phyloP scores from a whole-genome alignment of 2,888 invertebrate species.

The Brenthis ino region DNA sequence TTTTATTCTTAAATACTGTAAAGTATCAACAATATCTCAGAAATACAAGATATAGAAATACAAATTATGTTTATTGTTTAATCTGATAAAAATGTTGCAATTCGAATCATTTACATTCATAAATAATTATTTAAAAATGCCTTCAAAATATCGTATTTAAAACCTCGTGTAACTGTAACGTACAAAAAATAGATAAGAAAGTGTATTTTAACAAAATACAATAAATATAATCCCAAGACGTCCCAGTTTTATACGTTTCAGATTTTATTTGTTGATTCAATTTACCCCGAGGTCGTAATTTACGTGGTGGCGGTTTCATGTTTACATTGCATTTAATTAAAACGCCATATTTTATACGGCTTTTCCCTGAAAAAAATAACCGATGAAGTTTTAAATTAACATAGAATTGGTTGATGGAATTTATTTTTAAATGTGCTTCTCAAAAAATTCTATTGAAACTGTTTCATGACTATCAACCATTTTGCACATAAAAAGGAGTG shows the following conservation, averaged over 20 bases:
- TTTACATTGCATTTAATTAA: constrained; percentile 71
- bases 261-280: constrained; percentile 31
- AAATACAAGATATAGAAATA: too few species aligned
- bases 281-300: constrained; percentile 53
- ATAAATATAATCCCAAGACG: constrained; percentile 10
- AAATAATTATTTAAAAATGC: too few species aligned
- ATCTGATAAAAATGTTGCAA: too few species aligned
- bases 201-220: neutral
- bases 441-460: neutral
- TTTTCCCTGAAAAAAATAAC: constrained; percentile 34
- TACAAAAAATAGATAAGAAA: too few species aligned
- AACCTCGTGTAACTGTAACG: too few species aligned
- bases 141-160: too few species aligned
- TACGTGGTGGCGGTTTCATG: constrained; percentile 52
- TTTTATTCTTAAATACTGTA: too few species aligned
- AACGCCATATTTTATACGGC: constrained; percentile 52
- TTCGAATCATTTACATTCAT: too few species aligned
- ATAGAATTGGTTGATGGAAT: constrained; percentile 23
- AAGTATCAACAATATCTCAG: too few species aligned
- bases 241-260: constrained; percentile 20
- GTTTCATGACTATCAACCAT: too few species aligned
- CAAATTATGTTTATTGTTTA: too few species aligned
- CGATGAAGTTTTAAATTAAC: constrained; percentile 27
- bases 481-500: too few species aligned
- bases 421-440: constrained; percentile 4